A percentile compares a stretch with the other conserved stretches of the same genome.
These are phyloP conservation scores for Rynchops niger DNA, from an alignment of 2,113 vertebrate species.

Conservation along the genomic window DNA sequence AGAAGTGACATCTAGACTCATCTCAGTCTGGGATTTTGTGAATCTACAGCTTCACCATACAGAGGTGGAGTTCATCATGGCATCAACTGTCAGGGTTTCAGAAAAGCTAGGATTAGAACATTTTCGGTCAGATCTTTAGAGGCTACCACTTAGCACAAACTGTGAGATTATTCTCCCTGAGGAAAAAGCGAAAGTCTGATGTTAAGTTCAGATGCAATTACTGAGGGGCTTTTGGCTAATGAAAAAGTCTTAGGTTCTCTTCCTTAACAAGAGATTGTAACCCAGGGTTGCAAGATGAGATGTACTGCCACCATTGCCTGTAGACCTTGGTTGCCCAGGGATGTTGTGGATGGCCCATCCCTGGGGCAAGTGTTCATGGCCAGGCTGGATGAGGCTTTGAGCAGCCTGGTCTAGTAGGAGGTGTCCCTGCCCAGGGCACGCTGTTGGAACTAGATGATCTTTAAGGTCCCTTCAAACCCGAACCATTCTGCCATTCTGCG, in stretches of 20 bases:
- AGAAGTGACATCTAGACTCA: background rate
- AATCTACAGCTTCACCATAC: background rate
- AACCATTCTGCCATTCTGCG: no score
- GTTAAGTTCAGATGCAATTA: background rate
- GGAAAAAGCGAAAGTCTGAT: background rate
- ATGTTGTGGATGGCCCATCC: no score
- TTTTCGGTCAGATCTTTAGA: background rate
- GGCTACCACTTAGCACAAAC: background rate
- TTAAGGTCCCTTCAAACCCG: no score
- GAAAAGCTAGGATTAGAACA: background rate
- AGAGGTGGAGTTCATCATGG: background rate
- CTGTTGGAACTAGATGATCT: no score
- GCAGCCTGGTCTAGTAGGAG: no score
- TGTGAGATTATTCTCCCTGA: background rate
- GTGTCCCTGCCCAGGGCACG: no score
- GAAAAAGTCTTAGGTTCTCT: background rate
- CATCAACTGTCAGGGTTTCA: background rate
- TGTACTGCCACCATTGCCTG: background rate
- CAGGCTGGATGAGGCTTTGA: no score
- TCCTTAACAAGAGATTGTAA: background rate
- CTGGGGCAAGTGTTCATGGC: no score
- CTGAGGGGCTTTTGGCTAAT: background rate
- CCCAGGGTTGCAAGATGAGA: background rate
- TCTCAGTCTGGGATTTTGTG: background rate
- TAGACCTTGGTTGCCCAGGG: background rate